Percentiles rank a stretch among this genome's conserved stretches.
These are phyloP conservation scores for Ptyas mucosa DNA, from an alignment of 2,113 vertebrate genomes.

Conservation along the genomic window DNA sequence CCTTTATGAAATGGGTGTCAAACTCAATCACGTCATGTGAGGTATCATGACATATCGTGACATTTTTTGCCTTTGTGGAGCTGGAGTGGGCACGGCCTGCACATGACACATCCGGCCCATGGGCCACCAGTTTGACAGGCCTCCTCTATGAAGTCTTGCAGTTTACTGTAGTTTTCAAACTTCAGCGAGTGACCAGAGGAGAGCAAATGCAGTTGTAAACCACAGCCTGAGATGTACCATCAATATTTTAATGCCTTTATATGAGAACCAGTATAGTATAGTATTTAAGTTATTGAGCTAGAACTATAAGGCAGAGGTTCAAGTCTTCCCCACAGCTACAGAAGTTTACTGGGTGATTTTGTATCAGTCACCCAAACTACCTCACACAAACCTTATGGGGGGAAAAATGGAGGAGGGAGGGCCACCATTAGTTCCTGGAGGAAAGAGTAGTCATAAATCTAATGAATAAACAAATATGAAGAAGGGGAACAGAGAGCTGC, in stretches of 20 bases:
- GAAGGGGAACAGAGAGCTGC: conserved; percentile 58
- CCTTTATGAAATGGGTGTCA: neutral
- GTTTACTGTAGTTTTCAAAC: neutral
- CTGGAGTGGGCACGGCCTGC: no score
- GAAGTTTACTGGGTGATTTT: neutral
- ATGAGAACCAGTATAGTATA: neutral
- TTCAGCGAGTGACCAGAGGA: neutral
- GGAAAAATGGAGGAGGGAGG: neutral
- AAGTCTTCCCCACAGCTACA: neutral
- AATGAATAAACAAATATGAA: conserved; percentile 13
- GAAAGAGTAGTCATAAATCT: neutral
- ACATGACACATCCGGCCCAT: no score
- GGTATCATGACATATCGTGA: no score
- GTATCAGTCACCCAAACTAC: neutral
- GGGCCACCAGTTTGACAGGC: no score
- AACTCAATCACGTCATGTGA: no score
- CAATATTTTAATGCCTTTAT: conserved; percentile 45
- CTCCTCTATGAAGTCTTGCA: neutral
- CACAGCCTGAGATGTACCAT: conserved; percentile 44
- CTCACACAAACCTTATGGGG: neutral
- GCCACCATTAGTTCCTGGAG: neutral
- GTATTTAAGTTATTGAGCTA: neutral
- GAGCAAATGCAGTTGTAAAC: conserved; percentile 35
- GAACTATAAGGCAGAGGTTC: neutral
- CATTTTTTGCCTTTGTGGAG: no score